Evolutionary conservation across 2,888 invertebrate genomes (phyloP).

Genomic region (Metopia argyrocephala): DNA sequence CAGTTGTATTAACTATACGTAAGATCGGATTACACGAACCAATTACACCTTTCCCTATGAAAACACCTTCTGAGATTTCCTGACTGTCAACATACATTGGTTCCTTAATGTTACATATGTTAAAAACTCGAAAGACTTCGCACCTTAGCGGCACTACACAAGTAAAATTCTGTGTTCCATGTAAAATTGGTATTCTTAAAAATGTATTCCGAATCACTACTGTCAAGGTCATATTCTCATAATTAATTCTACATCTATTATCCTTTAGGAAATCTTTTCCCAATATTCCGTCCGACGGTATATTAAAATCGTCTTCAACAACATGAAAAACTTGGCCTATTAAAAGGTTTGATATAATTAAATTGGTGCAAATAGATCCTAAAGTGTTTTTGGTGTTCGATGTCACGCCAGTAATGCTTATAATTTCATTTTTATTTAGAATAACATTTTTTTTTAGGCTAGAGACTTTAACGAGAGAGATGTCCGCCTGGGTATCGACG

Average conservation of each 20-base stretch:
- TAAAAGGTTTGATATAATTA: not conserved
- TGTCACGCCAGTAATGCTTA: conserved; percentile 3
- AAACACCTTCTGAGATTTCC: conserved; percentile 13
- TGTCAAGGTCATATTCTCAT: conserved; percentile 1
- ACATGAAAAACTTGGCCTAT: conserved; percentile 13
- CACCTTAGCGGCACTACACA: conserved; percentile 12
- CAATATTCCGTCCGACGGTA: no score
- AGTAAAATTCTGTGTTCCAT: not conserved
- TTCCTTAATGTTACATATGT: not conserved
- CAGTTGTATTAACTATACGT: conserved; percentile 1
- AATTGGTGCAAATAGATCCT: no score
- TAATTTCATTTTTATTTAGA: no score
- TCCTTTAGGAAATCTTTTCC: conserved; percentile 7
- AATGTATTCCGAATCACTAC: not conserved
- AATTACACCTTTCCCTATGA: conserved; percentile 13
- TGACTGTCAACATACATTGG: conserved; percentile 19
- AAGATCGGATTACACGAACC: conserved; percentile 6
- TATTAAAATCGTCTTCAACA: conserved; percentile 12
- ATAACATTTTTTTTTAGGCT: conserved; percentile 6
- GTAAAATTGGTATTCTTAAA: not conserved
- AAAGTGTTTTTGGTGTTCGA: not conserved
- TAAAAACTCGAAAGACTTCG: conserved; percentile 22
- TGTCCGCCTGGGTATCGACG: no score
- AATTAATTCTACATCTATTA: conserved; percentile 7
- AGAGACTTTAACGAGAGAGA: no score